Conservation (phyloP, 2,888 invertebrate genomes). For the Drosophila hawaiiensis region DNA sequence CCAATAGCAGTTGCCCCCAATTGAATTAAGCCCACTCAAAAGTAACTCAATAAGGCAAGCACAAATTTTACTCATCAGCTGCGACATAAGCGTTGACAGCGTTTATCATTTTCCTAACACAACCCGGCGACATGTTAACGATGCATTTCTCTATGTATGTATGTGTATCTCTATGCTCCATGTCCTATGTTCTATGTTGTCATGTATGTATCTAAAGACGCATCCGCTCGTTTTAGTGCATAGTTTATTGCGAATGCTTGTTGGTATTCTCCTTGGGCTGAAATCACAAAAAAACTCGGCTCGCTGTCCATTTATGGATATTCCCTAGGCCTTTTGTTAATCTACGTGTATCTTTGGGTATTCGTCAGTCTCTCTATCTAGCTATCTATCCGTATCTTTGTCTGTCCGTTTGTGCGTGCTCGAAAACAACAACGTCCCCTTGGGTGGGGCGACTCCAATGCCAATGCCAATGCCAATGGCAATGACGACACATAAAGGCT, state of each 20-base stretch:
- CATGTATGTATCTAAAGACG: slow-evolving; percentile 4
- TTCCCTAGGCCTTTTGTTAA: slow-evolving; percentile 19
- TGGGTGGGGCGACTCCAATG: slow-evolving; percentile 47
- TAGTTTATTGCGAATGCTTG: slow-evolving; percentile 55
- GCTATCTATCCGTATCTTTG: slow-evolving; percentile 5
- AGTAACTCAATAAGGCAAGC: neutral
- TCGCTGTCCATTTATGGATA: slow-evolving; percentile 44
- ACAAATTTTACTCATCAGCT: neutral
- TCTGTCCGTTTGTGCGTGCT: slow-evolving; percentile 32
- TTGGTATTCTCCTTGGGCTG: slow-evolving; percentile 63
- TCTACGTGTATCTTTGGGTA: neutral
- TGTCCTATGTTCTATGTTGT: too few species aligned
- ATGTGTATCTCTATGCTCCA: neutral
- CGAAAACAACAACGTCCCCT: slow-evolving; percentile 56
- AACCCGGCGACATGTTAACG: slow-evolving; percentile 71
- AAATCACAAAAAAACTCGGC: slow-evolving; percentile 60
- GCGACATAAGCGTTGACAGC: neutral
- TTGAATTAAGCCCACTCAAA: neutral
- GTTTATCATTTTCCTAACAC: slow-evolving; percentile 61
- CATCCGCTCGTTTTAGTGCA: slow-evolving; percentile 36
- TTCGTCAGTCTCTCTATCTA: neutral
- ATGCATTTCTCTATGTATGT: slow-evolving; percentile 51
- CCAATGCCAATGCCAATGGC: slow-evolving; percentile 35
- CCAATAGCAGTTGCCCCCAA: neutral
- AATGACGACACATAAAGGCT: slow-evolving; percentile 66